Percentiles rank a stretch among this genome's conserved stretches.
Conservation (phyloP, 2,113 vertebrate genomes). For the Poecile atricapillus region DNA sequence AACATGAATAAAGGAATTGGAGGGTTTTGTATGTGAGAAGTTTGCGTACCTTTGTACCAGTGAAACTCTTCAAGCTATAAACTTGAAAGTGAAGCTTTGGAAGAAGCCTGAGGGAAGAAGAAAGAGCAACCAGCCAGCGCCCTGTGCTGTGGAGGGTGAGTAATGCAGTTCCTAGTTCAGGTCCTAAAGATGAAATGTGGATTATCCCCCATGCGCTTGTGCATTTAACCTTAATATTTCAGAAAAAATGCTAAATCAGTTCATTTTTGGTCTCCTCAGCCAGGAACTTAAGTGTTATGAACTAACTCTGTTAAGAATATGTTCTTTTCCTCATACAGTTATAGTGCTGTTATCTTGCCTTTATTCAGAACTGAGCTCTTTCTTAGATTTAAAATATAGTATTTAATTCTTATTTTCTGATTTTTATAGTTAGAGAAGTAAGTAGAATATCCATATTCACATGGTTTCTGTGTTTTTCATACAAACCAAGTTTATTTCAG, state of each 20-base stretch:
- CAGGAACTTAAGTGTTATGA: background rate
- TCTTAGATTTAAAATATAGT: background rate
- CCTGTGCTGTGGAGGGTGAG: background rate
- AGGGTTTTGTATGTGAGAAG: conserved; percentile 71
- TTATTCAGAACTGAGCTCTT: background rate
- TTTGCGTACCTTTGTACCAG: conserved; percentile 12
- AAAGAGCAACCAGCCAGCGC: background rate
- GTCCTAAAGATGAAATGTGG: background rate
- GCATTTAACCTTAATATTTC: background rate
- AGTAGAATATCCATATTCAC: background rate
- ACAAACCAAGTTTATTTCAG: background rate
- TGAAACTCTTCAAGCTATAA: background rate
- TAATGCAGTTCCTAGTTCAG: background rate
- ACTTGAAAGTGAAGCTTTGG: background rate
- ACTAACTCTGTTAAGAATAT: background rate
- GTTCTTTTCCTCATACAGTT: background rate
- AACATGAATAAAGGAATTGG: conserved; percentile 75
- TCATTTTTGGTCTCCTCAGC: background rate
- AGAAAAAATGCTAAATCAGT: background rate
- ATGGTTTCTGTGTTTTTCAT: background rate
- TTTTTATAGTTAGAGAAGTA: background rate
- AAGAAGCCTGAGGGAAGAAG: background rate
- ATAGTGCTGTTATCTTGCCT: background rate
- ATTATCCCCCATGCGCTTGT: background rate
- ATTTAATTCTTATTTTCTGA: background rate